These are phyloP conservation scores for Alethe castanea DNA, from an alignment of 2,113 vertebrate species.

Conservation along the genomic window DNA sequence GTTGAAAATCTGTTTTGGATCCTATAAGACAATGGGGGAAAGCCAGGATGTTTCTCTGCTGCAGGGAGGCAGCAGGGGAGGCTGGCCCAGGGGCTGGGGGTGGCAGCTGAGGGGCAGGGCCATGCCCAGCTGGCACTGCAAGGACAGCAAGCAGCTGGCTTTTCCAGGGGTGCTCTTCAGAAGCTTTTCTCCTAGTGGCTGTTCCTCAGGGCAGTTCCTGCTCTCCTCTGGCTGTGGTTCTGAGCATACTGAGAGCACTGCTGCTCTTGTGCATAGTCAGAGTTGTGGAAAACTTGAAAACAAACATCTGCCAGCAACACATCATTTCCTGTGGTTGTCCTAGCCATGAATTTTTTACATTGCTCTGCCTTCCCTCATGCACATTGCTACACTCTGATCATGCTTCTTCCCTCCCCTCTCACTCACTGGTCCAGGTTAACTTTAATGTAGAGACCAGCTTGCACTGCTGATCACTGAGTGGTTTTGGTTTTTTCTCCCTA, in stretches of 20 bases:
- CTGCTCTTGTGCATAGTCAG: neutral
- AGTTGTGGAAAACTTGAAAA: neutral
- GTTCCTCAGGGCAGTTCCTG: neutral
- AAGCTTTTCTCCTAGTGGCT: neutral
- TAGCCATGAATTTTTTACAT: neutral
- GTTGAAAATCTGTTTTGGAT: neutral
- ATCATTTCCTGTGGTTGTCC: slow-evolving; percentile 12
- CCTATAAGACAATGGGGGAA: neutral
- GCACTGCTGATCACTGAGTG: neutral
- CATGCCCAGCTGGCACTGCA: neutral
- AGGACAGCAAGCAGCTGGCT: neutral
- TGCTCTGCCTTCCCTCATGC: neutral
- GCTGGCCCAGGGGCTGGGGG: neutral
- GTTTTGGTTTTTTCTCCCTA: too few relatives aligned
- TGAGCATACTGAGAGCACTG: neutral
- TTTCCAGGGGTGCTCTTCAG: neutral
- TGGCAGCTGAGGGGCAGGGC: neutral
- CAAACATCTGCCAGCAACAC: neutral
- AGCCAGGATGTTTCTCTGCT: neutral
- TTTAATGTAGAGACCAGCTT: neutral
- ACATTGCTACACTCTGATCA: neutral
- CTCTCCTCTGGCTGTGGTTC: neutral
- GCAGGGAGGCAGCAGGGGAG: neutral
- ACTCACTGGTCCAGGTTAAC: neutral
- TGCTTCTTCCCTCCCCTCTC: neutral